Conservation (phyloP, 2,888 invertebrate genomes). For the Globia sparganii region DNA sequence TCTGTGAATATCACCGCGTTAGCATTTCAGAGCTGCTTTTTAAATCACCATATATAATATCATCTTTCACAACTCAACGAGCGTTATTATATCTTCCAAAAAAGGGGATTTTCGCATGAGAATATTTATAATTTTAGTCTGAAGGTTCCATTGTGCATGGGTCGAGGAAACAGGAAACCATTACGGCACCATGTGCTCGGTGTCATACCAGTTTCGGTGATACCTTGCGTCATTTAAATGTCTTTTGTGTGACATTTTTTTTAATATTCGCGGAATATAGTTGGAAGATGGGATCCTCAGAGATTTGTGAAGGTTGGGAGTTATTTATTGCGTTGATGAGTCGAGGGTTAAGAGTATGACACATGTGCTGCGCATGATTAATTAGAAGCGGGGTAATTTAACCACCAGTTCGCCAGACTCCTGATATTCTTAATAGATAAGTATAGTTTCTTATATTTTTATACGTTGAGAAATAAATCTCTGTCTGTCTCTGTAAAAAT, state of each 20-base stretch:
- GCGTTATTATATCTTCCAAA: slow-evolving; percentile 76
- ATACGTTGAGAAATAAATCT: neutral
- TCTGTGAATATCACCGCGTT: slow-evolving; percentile 13
- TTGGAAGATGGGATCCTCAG: slow-evolving; percentile 14
- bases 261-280: slow-evolving; percentile 53
- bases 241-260: slow-evolving; percentile 62
- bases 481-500: no score
- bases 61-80: slow-evolving; percentile 58
- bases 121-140: slow-evolving; percentile 83
- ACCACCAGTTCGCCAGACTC: neutral
- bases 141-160: slow-evolving; percentile 80
- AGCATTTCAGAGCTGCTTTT: slow-evolving; percentile 42
- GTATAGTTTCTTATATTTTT: neutral
- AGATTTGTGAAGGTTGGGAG: slow-evolving; percentile 45
- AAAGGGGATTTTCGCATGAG: slow-evolving; percentile 72
- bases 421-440: neutral
- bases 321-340: slow-evolving; percentile 44
- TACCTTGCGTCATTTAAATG: slow-evolving; percentile 73
- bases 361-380: slow-evolving; percentile 3
- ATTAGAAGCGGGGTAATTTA: neutral
- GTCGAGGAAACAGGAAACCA: slow-evolving; percentile 87
- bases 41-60: slow-evolving; percentile 64
- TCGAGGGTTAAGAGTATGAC: slow-evolving; percentile 10
- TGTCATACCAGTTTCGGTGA: slow-evolving; percentile 82
- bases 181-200: slow-evolving; percentile 84